Evolutionary conservation across 2,888 invertebrate genomes (phyloP).

Genomic region (Bombyx huttoni): DNA sequence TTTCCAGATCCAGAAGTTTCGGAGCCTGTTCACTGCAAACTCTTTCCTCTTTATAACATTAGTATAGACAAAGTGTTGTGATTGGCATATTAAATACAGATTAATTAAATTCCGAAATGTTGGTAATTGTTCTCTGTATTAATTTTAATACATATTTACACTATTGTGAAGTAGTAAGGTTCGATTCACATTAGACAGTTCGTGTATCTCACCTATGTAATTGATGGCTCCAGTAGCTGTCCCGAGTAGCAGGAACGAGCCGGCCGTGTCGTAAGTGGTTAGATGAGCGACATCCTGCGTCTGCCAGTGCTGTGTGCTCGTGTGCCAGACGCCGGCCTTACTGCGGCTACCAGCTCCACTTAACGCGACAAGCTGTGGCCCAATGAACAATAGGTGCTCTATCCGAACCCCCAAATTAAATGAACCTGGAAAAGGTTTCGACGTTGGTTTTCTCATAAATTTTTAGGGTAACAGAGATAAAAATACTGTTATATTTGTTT

Average conservation of each 20-base stretch:
- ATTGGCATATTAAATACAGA: too few relatives aligned
- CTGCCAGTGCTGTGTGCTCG: constrained; percentile 99
- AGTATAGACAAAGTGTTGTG: too few relatives aligned
- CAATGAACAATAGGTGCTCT: constrained; percentile 97
- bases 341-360: constrained; percentile 72
- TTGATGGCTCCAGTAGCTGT: constrained; percentile 97
- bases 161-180: too few relatives aligned
- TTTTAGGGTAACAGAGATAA: neutral
- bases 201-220: constrained; percentile 86
- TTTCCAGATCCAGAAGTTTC: neutral
- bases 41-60: too few relatives aligned
- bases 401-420: constrained; percentile 94
- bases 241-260: constrained; percentile 93
- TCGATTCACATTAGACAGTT: neutral
- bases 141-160: too few relatives aligned
- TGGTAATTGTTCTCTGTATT: too few relatives aligned
- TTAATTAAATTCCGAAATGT: too few relatives aligned
- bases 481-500: neutral
- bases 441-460: neutral
- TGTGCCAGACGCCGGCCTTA: constrained; percentile 99
- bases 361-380: constrained; percentile 96
- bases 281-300: constrained; percentile 95
- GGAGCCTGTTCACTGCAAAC: neutral
- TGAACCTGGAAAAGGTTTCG: constrained; percentile 71
- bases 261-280: constrained; percentile 96